phyloP scores from a whole-genome alignment of 2,113 vertebrate genomes.

The Heloderma charlesbogerti region DNA sequence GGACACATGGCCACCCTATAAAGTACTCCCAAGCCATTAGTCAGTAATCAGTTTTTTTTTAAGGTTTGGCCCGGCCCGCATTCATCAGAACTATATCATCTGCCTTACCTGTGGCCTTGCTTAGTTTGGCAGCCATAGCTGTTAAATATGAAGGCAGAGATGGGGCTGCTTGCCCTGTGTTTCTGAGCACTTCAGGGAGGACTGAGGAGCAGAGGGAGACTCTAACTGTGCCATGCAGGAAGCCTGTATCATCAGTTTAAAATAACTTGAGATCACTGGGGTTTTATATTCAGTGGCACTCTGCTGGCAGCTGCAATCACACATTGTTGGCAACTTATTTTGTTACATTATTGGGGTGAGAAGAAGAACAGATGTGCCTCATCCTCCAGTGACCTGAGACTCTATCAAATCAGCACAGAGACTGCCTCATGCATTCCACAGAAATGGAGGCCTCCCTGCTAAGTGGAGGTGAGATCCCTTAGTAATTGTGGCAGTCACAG shows the following conservation, averaged over 20 bases:
- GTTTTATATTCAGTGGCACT: not conserved
- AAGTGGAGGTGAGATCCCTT: slow-evolving; percentile 7
- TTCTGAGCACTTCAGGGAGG: not conserved
- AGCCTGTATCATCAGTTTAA: not conserved
- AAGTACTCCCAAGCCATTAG: too few species aligned
- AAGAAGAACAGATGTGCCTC: not conserved
- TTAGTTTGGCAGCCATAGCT: not conserved
- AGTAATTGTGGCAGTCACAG: not conserved
- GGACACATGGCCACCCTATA: too few species aligned
- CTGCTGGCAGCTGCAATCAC: not conserved
- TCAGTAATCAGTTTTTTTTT: too few species aligned
- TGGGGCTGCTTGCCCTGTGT: not conserved
- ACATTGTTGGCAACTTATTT: not conserved
- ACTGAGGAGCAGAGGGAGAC: not conserved
- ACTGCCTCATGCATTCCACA: slow-evolving; percentile 14
- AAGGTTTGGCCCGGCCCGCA: too few species aligned
- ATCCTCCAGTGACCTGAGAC: not conserved
- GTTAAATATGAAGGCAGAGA: not conserved
- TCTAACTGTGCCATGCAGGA: not conserved
- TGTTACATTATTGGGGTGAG: slow-evolving; percentile 1
- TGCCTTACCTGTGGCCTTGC: not conserved
- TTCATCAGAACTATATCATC: not conserved
- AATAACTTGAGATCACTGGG: not conserved
- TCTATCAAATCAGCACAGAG: slow-evolving; percentile 42
- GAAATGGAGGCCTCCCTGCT: not conserved